phyloP scores from a whole-genome alignment of 1,140 invertebrate species.

The Oryctes rhinoceros region DNA sequence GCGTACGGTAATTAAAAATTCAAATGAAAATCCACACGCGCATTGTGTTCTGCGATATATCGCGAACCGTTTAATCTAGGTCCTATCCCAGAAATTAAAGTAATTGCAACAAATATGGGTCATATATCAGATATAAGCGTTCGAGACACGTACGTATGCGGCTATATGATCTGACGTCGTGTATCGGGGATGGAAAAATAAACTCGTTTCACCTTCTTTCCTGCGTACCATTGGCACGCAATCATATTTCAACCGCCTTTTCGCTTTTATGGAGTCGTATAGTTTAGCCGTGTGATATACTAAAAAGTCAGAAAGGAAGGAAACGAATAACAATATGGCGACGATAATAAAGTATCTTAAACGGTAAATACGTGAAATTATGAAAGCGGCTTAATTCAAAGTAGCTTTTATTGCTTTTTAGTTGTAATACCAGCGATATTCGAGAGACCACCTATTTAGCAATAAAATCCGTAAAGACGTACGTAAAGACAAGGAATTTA shows the following conservation, averaged over 20 bases:
- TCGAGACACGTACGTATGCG: background rate
- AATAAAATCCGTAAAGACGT: no score
- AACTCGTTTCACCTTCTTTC: background rate
- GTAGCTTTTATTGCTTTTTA: background rate
- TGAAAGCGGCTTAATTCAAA: background rate
- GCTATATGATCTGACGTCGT: background rate
- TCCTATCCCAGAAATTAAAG: background rate
- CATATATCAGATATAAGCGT: slow-evolving; percentile 30
- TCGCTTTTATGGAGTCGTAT: background rate
- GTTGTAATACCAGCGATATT: no score
- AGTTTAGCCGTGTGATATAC: background rate
- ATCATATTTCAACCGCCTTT: background rate
- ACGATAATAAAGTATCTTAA: background rate
- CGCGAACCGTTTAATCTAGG: slow-evolving; percentile 2
- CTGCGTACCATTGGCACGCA: slow-evolving; percentile 6
- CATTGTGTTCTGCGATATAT: background rate
- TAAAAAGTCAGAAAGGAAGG: background rate
- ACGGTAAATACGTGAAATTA: background rate
- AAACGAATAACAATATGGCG: background rate
- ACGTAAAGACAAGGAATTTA: no score
- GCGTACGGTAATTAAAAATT: slow-evolving; percentile 24
- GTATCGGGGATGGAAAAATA: slow-evolving; percentile 4
- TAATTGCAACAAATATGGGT: slow-evolving; percentile 31
- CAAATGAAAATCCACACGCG: slow-evolving; percentile 23
- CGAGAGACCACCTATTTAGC: no score